Base-by-base conservation (phyloP, 2,888 invertebrate species). In the Callimorpha dominula region DNA sequence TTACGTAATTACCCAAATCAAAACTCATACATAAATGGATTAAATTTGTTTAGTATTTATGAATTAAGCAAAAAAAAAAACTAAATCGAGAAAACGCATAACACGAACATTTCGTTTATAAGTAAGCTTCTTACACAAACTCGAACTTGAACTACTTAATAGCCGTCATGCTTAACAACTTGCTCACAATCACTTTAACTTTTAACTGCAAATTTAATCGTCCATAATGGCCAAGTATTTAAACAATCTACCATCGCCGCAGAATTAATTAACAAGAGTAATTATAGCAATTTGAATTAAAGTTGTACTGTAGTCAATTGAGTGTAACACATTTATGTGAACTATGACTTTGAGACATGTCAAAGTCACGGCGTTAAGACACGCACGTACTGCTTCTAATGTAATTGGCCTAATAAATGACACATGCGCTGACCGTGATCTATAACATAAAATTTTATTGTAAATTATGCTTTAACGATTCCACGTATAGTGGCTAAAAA, bases 281-380 rank as follows among this genome's bases (percentile, higher is more conserved):
- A 65, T 68, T 70, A 68, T 71, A 60, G 20, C 57, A 17, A 17
- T 60, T 64, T 46, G 65, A 52, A 68, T 68, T 73, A 64, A 46
- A 73, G 6, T 68, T 17, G 46, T 69, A 64, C 20, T 63, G 17
- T 7, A 50, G 57, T 69, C 50, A 73, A 73, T 73, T 69, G 60
- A 70, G 76, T 77, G 75, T 68, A 73, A 68, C 75, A 71, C 62
- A 68, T 72, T 65, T 62, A 74, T 71, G 72, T 76, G 71, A 60
- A 67, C 72, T 65, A 70, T 65, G 79, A 80, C 81, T 82, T 81
- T 83, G 80, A 75, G 43, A 73, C 72, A 68, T 82, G 81, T 82
- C 84, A 79, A 81, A 83, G 79, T 80, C 81, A 82, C 79, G 66
- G 75, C 78, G 78, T 81, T 82, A 82, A 83, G 77, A 70, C 73